phyloP scores from a whole-genome alignment of 1,140 invertebrate genomes.

The Condylostylus longicornis region DNA sequence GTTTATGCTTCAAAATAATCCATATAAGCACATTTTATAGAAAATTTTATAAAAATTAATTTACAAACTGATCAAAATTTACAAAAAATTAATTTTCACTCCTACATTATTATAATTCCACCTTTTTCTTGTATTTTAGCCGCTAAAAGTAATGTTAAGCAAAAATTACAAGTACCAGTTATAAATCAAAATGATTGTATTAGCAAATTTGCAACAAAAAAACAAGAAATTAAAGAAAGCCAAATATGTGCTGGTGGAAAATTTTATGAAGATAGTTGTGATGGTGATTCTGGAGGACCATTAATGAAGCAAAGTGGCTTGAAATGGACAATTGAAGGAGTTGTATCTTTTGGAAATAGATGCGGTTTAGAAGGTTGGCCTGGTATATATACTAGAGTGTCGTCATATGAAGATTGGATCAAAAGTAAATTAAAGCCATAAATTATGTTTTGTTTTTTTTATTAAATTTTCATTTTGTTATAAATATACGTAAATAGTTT shows the following conservation, averaged over 20 bases:
- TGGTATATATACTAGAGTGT: slow-evolving; percentile 61
- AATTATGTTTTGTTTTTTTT: slow-evolving; percentile 4
- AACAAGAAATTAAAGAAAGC: slow-evolving; percentile 13
- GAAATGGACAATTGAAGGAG: slow-evolving; percentile 39
- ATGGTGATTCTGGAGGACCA: slow-evolving; percentile 64
- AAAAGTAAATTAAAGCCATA: slow-evolving; percentile 34
- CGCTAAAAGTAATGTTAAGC: slow-evolving; percentile 36
- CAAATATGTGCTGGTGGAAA: slow-evolving; percentile 52
- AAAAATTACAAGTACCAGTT: slow-evolving; percentile 39
- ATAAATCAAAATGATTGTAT: slow-evolving; percentile 34
- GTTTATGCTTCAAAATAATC: no score
- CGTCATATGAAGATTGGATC: slow-evolving; percentile 57
- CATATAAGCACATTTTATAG: no score
- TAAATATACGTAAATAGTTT: no score
- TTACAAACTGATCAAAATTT: no score
- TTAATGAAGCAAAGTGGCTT: slow-evolving; percentile 42
- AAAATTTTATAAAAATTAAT: no score
- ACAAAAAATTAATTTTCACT: neutral
- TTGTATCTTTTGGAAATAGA: slow-evolving; percentile 61
- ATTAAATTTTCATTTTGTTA: neutral
- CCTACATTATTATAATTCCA: neutral
- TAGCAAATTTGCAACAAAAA: slow-evolving; percentile 31
- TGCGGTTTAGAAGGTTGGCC: slow-evolving; percentile 56
- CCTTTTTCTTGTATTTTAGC: slow-evolving; percentile 8
- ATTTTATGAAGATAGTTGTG: slow-evolving; percentile 47